Percentiles rank a stretch among this genome's conserved stretches.
Conservation (phyloP, 2,797 vertebrate genomes). For the Enteromius paludinosus region DNA sequence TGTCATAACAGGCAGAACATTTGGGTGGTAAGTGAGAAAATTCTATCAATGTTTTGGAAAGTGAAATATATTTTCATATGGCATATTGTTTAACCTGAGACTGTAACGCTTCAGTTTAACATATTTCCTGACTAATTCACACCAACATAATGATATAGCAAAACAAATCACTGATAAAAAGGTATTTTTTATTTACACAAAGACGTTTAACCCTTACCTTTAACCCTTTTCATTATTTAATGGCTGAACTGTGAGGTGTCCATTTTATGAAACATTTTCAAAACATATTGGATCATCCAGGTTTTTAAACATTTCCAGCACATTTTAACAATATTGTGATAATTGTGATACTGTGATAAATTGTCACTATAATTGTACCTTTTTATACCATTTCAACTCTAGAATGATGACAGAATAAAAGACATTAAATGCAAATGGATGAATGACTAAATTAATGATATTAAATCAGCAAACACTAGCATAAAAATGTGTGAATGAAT, state of each 20-base stretch:
- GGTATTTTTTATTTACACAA: not conserved
- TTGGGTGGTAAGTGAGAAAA: not conserved
- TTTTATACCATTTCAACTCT: not conserved
- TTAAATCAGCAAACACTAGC: not conserved
- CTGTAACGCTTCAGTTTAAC: not conserved
- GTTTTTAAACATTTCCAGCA: not conserved
- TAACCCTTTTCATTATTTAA: not conserved
- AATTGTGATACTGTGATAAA: not conserved
- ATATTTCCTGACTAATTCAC: not conserved
- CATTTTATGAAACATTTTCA: not conserved
- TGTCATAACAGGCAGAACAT: constrained; percentile 25
- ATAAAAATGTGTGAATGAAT: not conserved
- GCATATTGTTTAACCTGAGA: not conserved
- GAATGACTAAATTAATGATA: not conserved
- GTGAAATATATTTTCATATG: not conserved
- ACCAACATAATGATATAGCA: not conserved
- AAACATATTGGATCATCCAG: not conserved
- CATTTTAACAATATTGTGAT: not conserved
- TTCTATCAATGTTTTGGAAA: not conserved
- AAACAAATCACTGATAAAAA: not conserved
- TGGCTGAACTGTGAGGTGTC: not conserved
- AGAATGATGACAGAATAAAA: not conserved
- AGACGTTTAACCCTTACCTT: not conserved
- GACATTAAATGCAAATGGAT: not conserved
- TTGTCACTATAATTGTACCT: not conserved